Conservation (phyloP, 2,113 vertebrate genomes). For the Ciconia boyciana region DNA sequence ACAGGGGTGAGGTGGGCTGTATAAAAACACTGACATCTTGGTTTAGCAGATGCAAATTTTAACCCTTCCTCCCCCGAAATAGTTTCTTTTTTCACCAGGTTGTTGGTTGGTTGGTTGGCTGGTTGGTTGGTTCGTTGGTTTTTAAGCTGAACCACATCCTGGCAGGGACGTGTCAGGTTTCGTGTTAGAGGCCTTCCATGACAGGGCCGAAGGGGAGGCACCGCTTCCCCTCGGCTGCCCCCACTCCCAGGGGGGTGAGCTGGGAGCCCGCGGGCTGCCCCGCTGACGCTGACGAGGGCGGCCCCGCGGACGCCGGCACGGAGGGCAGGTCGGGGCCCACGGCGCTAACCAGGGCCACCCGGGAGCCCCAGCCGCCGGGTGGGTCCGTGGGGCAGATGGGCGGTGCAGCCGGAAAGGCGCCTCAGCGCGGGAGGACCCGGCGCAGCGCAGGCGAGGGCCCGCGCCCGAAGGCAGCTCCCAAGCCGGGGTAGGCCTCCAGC, state of each 20-base stretch:
- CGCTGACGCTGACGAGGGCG: fast-evolving
- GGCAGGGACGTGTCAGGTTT: fast-evolving
- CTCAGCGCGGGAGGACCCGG: too few species aligned
- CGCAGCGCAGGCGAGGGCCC: not conserved
- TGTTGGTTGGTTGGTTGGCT: not conserved
- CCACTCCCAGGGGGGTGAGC: fast-evolving
- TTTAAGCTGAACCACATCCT: not conserved
- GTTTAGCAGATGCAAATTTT: not conserved
- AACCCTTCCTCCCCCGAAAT: not conserved
- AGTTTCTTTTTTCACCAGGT: not conserved
- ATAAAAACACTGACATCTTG: not conserved
- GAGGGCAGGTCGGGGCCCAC: too few species aligned
- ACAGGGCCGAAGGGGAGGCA: fast-evolving
- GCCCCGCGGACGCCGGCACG: fast-evolving
- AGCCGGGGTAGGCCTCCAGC: fast-evolving
- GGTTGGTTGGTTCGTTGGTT: not conserved
- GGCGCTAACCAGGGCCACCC: too few species aligned
- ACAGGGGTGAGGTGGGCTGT: not conserved
- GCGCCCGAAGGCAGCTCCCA: too few species aligned
- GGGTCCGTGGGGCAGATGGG: fast-evolving
- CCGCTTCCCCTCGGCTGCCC: not conserved
- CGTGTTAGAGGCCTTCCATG: fast-evolving
- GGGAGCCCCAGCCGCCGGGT: fast-evolving
- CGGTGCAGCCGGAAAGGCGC: fast-evolving
- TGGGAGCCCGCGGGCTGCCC: too few species aligned